phyloP scores from a whole-genome alignment of 2,888 invertebrate genomes.

The Coremacera marginata region DNA sequence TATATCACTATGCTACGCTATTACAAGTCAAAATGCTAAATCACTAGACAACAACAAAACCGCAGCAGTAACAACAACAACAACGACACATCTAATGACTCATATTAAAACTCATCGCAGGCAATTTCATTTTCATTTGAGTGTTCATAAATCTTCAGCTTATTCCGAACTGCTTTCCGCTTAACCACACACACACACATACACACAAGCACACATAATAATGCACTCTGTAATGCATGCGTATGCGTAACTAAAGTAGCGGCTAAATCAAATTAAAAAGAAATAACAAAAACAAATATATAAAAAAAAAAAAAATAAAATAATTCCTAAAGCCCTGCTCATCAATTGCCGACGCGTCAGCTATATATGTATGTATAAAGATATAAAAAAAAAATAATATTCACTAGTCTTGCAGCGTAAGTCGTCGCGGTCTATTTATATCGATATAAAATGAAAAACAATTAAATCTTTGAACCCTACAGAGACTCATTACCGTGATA shows the following conservation, averaged over 20 bases:
- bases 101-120: conserved; percentile 21
- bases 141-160: conserved; percentile 32
- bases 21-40: background rate
- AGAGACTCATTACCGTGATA: background rate
- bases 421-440: background rate
- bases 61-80: background rate
- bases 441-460: conserved; percentile 7
- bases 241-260: conserved; percentile 34
- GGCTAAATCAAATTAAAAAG: background rate
- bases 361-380: too few relatives aligned
- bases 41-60: background rate
- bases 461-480: conserved; percentile 26
- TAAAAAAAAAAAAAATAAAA: background rate
- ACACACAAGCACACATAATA: background rate
- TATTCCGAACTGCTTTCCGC: background rate
- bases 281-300: background rate
- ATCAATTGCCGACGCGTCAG: background rate
- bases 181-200: background rate
- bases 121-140: conserved; percentile 33
- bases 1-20: background rate
- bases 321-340: background rate
- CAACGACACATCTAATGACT: conserved; percentile 20
- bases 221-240: background rate
- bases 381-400: too few relatives aligned
- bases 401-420: background rate